These are phyloP conservation scores for Cephus cinctus DNA, from an alignment of 1,140 invertebrate genomes.

Conservation along the genomic window DNA sequence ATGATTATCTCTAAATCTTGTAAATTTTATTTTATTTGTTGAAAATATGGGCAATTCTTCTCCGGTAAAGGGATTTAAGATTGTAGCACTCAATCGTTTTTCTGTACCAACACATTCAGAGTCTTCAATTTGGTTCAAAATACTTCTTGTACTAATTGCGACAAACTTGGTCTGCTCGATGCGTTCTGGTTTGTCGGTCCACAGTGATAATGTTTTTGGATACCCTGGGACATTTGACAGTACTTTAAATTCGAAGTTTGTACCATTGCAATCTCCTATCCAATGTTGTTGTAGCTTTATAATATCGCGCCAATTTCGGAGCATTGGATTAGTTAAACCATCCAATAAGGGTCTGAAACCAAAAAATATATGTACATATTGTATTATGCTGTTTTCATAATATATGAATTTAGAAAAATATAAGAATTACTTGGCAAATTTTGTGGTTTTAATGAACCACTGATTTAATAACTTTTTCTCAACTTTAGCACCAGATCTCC, in stretches of 20 bases:
- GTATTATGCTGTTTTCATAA: too few relatives aligned
- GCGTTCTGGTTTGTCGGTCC: conserved; percentile 77
- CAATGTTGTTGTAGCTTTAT: conserved; percentile 89
- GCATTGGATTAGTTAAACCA: conserved; percentile 68
- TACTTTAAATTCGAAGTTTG: conserved; percentile 71
- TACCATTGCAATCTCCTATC: conserved; percentile 92
- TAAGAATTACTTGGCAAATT: conserved; percentile 76
- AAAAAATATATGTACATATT: conserved; percentile 23
- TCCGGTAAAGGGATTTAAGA: conserved; percentile 75
- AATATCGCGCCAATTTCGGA: conserved; percentile 83
- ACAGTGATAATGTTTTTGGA: conserved; percentile 62
- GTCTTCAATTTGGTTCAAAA: conserved; percentile 51
- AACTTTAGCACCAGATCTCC: conserved; percentile 95
- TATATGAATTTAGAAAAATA: too few relatives aligned
- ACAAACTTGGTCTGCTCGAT: conserved; percentile 70
- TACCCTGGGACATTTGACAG: conserved; percentile 47
- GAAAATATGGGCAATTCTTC: conserved; percentile 71
- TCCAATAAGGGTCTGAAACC: conserved; percentile 59
- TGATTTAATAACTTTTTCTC: conserved; percentile 88
- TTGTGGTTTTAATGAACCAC: conserved; percentile 94
- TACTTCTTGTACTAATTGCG: conserved; percentile 57
- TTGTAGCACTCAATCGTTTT: conserved; percentile 53
- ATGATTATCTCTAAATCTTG: conserved; percentile 64
- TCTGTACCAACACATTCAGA: conserved; percentile 20
- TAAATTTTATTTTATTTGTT: conserved; percentile 61